phyloP scores from a whole-genome alignment of 2,113 vertebrate species.

The Cyanistes caeruleus region DNA sequence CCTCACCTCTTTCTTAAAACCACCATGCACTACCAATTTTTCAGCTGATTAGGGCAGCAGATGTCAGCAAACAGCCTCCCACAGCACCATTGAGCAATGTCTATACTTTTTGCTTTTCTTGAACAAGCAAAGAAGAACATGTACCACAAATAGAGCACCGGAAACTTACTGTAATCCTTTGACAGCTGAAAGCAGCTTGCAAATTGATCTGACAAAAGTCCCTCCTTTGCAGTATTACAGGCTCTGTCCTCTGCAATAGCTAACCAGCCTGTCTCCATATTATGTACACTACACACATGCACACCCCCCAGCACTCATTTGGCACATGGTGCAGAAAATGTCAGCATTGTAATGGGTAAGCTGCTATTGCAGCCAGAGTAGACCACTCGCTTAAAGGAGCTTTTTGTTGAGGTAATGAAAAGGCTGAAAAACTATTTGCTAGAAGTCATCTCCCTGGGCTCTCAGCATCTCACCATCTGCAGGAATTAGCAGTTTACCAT shows the following conservation, averaged over 20 bases:
- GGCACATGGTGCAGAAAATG: slow-evolving; percentile 57
- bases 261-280: background rate
- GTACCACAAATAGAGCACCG: background rate
- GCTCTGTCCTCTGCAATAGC: background rate
- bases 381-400: slow-evolving; percentile 48
- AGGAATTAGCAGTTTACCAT: slow-evolving; percentile 38
- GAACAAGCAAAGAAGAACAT: background rate
- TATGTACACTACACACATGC: background rate
- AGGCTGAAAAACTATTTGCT: slow-evolving; percentile 36
- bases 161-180: background rate
- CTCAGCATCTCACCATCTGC: slow-evolving; percentile 38
- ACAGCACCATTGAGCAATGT: background rate
- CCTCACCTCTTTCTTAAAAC: background rate
- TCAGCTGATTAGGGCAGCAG: background rate
- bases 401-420: slow-evolving; percentile 60
- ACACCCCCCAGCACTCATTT: background rate
- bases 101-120: background rate
- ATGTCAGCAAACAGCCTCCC: background rate
- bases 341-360: slow-evolving; percentile 57
- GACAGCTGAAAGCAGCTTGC: slow-evolving; percentile 30
- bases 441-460: slow-evolving; percentile 41
- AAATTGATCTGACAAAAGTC: slow-evolving; percentile 16
- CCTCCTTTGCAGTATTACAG: background rate
- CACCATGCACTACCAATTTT: background rate
- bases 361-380: slow-evolving; percentile 40